phyloP scores from a whole-genome alignment of 2,888 invertebrate species.

The Cryptocheilus praepositus region DNA sequence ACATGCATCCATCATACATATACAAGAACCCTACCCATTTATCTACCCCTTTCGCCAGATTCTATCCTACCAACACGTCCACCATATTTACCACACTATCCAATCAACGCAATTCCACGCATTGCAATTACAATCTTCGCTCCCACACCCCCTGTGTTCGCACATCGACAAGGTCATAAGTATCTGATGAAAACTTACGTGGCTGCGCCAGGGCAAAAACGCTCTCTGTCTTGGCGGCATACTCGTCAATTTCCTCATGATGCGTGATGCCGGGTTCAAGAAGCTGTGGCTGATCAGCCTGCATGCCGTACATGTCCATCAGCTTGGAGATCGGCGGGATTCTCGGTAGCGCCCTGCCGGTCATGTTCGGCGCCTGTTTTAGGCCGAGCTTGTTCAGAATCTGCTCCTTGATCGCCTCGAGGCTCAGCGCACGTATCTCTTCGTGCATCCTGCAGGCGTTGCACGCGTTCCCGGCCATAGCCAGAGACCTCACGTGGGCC shows the following conservation, averaged over 20 bases:
- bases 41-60: too few relatives aligned
- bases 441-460: conserved; percentile 78
- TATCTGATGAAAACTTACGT: conserved; percentile 69
- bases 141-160: too few relatives aligned
- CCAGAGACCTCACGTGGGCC: conserved; percentile 45
- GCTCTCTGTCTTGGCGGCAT: conserved; percentile 75
- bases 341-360: conserved; percentile 77
- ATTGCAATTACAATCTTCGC: too few relatives aligned
- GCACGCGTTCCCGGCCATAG: conserved; percentile 72
- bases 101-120: too few relatives aligned
- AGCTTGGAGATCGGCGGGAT: conserved; percentile 76
- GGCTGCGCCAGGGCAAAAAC: conserved; percentile 75
- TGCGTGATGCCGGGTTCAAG: conserved; percentile 73
- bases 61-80: too few relatives aligned
- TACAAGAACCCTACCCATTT: too few relatives aligned
- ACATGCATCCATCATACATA: too few relatives aligned
- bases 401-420: conserved; percentile 79
- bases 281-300: conserved; percentile 71
- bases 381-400: conserved; percentile 79
- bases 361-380: conserved; percentile 79
- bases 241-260: conserved; percentile 75
- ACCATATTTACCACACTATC: too few relatives aligned
- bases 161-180: too few relatives aligned
- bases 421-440: conserved; percentile 77
- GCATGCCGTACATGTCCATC: conserved; percentile 75